Evolutionary conservation across 1,140 invertebrate species (phyloP).

Genomic region (Eriosoma lanigerum): DNA sequence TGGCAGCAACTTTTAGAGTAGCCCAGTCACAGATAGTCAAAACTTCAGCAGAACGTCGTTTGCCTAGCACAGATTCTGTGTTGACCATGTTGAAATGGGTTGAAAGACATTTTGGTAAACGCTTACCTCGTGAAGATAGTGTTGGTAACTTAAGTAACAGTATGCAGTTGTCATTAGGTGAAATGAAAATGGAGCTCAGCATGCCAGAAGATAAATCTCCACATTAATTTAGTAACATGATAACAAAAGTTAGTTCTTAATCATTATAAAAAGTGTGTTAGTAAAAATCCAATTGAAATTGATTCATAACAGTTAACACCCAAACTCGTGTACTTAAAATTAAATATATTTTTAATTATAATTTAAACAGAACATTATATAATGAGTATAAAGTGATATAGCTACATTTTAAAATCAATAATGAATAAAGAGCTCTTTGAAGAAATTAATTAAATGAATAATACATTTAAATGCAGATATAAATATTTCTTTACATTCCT

Average conservation of each 20-base stretch:
- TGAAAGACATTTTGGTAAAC: constrained; percentile 74
- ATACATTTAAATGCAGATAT: constrained; percentile 7
- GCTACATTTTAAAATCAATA: not conserved
- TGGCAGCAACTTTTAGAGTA: constrained; percentile 87
- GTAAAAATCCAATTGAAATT: not conserved
- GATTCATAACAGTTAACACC: not conserved
- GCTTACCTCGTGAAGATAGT: constrained; percentile 65
- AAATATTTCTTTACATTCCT: constrained; percentile 23
- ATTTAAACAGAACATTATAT: too few species aligned
- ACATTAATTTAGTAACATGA: not conserved
- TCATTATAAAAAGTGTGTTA: not conserved
- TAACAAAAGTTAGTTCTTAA: not conserved
- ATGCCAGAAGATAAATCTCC: constrained; percentile 30
- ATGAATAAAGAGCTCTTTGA: not conserved
- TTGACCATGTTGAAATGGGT: constrained; percentile 88
- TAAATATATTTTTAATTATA: not conserved
- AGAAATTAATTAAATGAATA: constrained; percentile 3
- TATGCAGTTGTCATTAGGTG: constrained; percentile 35
- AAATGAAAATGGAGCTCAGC: constrained; percentile 53
- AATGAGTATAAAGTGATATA: not conserved
- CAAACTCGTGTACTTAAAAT: not conserved
- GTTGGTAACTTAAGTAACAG: constrained; percentile 48
- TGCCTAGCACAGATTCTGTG: constrained; percentile 84
- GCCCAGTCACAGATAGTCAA: constrained; percentile 81
- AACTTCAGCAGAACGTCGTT: constrained; percentile 79